These are phyloP conservation scores for Aurelia aurita DNA, from an alignment of 30 jellyfish, hydroid and myxozoan genomes.

Conservation along the genomic window DNA sequence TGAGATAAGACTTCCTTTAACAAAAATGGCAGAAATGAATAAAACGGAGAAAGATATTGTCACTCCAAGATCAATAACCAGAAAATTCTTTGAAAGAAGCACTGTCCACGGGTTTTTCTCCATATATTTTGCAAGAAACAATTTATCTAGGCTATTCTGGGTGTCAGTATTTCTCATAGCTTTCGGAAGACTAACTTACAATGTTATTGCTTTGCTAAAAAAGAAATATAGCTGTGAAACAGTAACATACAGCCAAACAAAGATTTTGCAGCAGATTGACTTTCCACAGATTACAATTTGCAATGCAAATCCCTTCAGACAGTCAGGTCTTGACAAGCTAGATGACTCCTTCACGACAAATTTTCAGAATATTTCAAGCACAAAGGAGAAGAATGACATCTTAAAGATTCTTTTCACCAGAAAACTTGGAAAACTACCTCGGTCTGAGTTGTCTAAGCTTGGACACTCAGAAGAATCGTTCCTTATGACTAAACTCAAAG, in stretches of 20 bases:
- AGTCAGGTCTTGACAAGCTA: neutral
- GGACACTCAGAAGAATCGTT: neutral
- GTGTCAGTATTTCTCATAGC: neutral
- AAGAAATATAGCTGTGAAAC: constrained; percentile 4
- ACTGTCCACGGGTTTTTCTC: constrained; percentile 45
- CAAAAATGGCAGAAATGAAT: no score
- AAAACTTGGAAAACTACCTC: neutral
- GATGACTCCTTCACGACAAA: neutral
- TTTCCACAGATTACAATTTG: constrained; percentile 29
- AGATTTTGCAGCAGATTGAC: neutral
- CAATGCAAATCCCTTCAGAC: constrained; percentile 24
- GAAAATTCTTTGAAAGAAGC: neutral
- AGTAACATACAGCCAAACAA: neutral
- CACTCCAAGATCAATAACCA: neutral
- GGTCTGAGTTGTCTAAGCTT: neutral
- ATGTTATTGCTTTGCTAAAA: constrained; percentile 1
- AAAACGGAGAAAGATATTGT: neutral
- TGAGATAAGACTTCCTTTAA: no score
- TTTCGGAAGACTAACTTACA: neutral
- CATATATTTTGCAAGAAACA: constrained; percentile 21
- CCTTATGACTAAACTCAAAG: neutral
- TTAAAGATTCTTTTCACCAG: neutral
- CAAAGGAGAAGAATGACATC: neutral
- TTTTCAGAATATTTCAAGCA: constrained; percentile 4
- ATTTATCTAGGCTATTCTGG: constrained; percentile 22